Evolutionary conservation across 2,113 vertebrate species (phyloP), one percentile per base, ranked within the genome.

Genomic region (Ictalurus punctatus): DNA sequence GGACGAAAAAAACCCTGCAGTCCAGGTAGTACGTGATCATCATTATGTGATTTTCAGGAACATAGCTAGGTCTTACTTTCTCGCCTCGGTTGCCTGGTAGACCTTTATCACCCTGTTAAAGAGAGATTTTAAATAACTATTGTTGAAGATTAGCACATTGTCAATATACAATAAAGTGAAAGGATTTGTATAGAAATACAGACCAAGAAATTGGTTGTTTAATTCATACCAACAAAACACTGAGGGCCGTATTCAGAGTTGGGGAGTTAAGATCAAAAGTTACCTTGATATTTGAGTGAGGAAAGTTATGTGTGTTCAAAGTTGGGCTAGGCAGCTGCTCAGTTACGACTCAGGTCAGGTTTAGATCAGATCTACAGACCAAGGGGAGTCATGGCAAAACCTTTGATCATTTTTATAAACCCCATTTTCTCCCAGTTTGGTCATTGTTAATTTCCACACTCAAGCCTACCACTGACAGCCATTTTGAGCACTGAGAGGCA

Each of bases 51-150:
- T 67, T 67, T 65, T 78, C 58, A 48, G 30, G 23, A 54, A 76
- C 27, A 44, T 80, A 34, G 2, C 8, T 52, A 12, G 21, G 52
- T 80, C 94, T 92, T 96, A 98, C 97, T 92, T 95, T 95, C 81
- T 98, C 97, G 93, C 97, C 97, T 91, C 94, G 96, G 87, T 94
- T 76, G 90, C 97, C 97, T 89, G 92, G 82, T 88, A 95, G 58
- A 6, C 97, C 97, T 2, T 87, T 93, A 37, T 96, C 95, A 19
- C 97, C 97, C 97, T 98, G 93, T 84, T 93, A 90, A 92, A 10
- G 90, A 89, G 91, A 83, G 16, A 81, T 27, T 79, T 30, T 30
- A 80, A 80, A 80, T n/a, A 8, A n/a, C 10, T 16, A n/a, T 54
- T 79, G 25, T 30, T 48, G 23, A 48, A 13, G 8, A 78, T 48